These are phyloP conservation scores for Papilio aristodemus DNA, from an alignment of 1,140 invertebrate species.

Conservation along the genomic window DNA sequence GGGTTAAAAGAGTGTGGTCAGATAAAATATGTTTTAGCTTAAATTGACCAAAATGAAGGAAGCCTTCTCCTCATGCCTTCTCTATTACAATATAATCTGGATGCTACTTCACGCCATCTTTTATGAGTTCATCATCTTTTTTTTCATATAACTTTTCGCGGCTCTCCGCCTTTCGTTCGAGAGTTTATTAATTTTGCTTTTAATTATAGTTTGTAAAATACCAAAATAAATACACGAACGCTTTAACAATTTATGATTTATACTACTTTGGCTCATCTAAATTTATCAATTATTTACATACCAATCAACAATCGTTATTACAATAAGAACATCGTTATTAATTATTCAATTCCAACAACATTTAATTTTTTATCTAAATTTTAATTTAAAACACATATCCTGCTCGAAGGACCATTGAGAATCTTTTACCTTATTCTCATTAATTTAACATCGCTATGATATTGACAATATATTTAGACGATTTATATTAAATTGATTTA, in stretches of 20 bases:
- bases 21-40: too few species aligned
- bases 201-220: not conserved
- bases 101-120: too few species aligned
- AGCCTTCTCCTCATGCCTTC: too few species aligned
- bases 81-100: too few species aligned
- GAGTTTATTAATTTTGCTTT: not conserved
- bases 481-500: slow-evolving; percentile 13
- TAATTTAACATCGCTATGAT: not conserved
- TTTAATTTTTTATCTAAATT: slow-evolving; percentile 42
- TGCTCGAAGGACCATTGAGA: not conserved
- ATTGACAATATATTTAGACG: not conserved
- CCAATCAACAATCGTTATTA: slow-evolving; percentile 34
- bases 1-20: too few species aligned
- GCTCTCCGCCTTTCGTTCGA: too few species aligned
- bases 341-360: slow-evolving; percentile 61
- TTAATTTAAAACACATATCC: slow-evolving; percentile 14
- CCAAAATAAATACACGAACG: not conserved
- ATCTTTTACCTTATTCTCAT: not conserved
- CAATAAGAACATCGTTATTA: not conserved
- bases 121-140: too few species aligned
- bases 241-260: not conserved
- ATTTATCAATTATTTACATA: slow-evolving; percentile 1
- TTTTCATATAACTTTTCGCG: too few species aligned
- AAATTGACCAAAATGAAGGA: too few species aligned
- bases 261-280: not conserved